Conservation (phyloP, 2,888 invertebrate genomes). For the Dryobota labecula region DNA sequence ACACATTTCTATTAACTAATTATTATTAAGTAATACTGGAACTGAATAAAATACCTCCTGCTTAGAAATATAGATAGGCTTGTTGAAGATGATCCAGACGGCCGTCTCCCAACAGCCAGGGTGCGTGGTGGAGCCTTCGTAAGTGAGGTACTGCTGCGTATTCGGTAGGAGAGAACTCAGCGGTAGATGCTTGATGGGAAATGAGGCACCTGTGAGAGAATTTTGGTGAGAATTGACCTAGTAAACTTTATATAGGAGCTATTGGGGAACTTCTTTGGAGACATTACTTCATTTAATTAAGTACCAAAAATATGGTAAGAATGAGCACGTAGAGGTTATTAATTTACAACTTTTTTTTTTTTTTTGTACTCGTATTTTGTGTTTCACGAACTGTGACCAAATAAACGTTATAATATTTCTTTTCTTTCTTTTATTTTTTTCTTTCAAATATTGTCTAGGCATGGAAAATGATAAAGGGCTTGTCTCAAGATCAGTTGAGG, state of each 20-base stretch:
- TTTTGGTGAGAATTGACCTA: background rate
- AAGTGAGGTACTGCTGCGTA: conserved; percentile 98
- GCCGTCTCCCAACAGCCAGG: conserved; percentile 99
- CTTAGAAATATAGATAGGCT: conserved; percentile 98
- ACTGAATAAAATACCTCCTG: conserved; percentile 93
- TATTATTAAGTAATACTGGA: no score
- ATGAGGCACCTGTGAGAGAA: conserved; percentile 92
- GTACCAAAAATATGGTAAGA: no score
- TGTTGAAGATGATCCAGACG: conserved; percentile 99
- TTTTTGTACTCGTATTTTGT: no score
- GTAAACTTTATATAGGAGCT: background rate
- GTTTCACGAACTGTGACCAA: no score
- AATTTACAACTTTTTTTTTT: no score
- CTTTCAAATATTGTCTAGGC: no score
- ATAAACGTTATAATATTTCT: no score
- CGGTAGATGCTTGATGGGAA: conserved; percentile 95
- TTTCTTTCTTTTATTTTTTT: no score
- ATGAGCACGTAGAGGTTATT: background rate
- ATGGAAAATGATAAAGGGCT: background rate
- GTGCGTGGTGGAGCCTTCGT: conserved; percentile 99
- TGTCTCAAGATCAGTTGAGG: background rate
- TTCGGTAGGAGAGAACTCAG: conserved; percentile 96
- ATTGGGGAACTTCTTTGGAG: no score
- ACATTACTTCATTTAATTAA: no score
- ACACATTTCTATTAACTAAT: no score